Evolutionary conservation across 1,140 invertebrate genomes (phyloP).

Genomic region (Drosophila tristis): DNA sequence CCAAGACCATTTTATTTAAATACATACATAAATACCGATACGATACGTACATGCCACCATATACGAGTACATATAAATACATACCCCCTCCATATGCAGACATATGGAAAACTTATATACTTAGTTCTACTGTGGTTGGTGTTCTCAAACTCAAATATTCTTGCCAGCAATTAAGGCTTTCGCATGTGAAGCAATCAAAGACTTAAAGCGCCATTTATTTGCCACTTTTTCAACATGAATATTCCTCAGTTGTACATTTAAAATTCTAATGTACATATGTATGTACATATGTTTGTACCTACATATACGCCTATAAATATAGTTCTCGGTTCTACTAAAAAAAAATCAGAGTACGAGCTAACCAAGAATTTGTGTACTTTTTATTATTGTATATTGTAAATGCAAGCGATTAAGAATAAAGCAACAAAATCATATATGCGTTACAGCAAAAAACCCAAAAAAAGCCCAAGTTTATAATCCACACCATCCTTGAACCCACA

Average conservation of each 20-base stretch:
- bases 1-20: constrained; percentile 65
- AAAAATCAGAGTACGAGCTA: constrained; percentile 16
- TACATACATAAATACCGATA: constrained; percentile 6
- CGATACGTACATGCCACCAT: no score
- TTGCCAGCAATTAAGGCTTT: constrained; percentile 64
- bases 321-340: constrained; percentile 50
- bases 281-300: constrained; percentile 17
- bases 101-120: constrained; percentile 31
- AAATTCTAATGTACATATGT: constrained; percentile 32
- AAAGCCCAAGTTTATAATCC: constrained; percentile 34
- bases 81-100: background rate
- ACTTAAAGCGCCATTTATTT: constrained; percentile 78
- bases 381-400: constrained; percentile 60
- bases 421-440: constrained; percentile 51
- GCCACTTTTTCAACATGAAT: constrained; percentile 60
- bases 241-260: constrained; percentile 70
- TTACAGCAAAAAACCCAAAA: constrained; percentile 36
- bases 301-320: constrained; percentile 29
- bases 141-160: constrained; percentile 71
- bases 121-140: constrained; percentile 51
- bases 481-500: constrained; percentile 10
- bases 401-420: constrained; percentile 75
- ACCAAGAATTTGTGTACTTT: constrained; percentile 66
- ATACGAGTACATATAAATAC: constrained; percentile 18
- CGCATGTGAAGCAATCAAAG: constrained; percentile 67